phyloP scores from a whole-genome alignment of 2,888 invertebrate species.

The Eretmocerus hayati region DNA sequence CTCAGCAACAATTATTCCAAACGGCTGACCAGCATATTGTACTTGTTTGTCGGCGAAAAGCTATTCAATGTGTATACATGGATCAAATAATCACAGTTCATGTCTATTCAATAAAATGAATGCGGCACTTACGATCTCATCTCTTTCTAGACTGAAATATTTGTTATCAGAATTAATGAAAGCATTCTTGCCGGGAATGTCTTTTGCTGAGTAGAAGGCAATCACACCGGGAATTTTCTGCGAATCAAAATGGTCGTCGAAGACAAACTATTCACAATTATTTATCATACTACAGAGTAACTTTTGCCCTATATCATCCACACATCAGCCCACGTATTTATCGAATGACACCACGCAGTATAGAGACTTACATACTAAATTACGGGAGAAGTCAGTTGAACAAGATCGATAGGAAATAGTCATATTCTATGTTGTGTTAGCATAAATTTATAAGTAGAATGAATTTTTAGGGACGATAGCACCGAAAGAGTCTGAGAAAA shows the following conservation, averaged over 20 bases:
- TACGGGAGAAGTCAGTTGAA: no score
- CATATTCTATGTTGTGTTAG: no score
- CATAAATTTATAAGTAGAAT: no score
- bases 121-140: constrained; percentile 33
- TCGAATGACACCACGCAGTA: no score
- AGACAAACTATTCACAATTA: not conserved
- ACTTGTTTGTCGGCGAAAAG: constrained; percentile 45
- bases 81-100: not conserved
- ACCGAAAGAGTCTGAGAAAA: no score
- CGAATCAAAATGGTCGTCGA: not conserved
- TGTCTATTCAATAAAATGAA: not conserved
- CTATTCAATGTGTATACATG: constrained; percentile 23
- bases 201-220: constrained; percentile 59
- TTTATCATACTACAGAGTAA: no score
- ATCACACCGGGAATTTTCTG: constrained; percentile 60
- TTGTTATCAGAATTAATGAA: constrained; percentile 7
- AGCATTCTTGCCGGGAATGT: constrained; percentile 61
- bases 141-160: constrained; percentile 11
- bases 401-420: no score
- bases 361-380: no score
- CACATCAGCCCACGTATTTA: no score
- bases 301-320: no score
- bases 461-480: no score
- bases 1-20: constrained; percentile 67
- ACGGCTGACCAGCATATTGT: constrained; percentile 64